Evolutionary conservation across 1,140 invertebrate genomes (phyloP), one percentile per base, ranked within the genome.

Genomic region (Halyomorpha halys): DNA sequence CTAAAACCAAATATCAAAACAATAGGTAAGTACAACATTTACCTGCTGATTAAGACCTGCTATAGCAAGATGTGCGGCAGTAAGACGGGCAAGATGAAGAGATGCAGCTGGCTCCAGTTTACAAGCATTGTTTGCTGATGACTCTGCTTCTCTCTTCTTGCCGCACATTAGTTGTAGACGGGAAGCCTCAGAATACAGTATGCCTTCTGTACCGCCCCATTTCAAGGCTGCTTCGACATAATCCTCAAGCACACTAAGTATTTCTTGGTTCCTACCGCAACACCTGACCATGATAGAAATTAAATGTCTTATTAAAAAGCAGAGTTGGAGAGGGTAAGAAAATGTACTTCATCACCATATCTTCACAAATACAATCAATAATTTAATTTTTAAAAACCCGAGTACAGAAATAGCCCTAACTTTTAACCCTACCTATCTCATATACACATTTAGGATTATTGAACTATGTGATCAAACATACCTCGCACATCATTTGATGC

Each of bases 11-110:
- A n/a, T n/a, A n/a, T n/a, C n/a, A n/a, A n/a, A n/a, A n/a, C n/a
- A n/a, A n/a, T n/a, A n/a, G n/a, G n/a, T n/a, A n/a, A 27, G 15
- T 23, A 59, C 3, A 51, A 11, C 1, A 65, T 23, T 62, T 39
- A 67, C 67, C 56, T 69, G 67, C 21, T 25, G 25, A 27, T 51
- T 68, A 18, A 64, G 62, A 0, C 67, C 67, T 59, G 47, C 54
- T 30, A 62, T 45, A 30, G 69, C 61, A 61, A 44, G 93, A 76
- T 75, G 93, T 89, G 76, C 90, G 16, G 85, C 73, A 16, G 92
- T 90, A 44, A 94, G 76, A 1, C 91, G 90, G 70, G 83, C 82
- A 6, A 94, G 73, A 4, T 90, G 88, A 25, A 93, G 84, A 51
- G 87, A 91, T 8, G 86, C 85, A 65, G 90, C 89, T 3, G 53